These are phyloP conservation scores for Bubo blakistoni DNA, from an alignment of 2,113 vertebrate species.

Conservation along the genomic window DNA sequence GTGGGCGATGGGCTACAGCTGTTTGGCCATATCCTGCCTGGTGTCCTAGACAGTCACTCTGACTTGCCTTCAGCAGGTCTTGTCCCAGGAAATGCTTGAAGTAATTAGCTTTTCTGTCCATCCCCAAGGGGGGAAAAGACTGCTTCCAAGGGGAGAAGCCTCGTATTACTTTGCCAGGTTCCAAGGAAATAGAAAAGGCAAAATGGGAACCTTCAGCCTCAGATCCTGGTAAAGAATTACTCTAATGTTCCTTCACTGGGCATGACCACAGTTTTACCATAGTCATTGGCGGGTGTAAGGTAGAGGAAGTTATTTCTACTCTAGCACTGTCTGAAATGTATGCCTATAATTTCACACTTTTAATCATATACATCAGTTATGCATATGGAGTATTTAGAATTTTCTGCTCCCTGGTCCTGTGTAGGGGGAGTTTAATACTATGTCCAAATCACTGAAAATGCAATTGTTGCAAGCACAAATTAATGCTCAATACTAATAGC, in stretches of 20 bases:
- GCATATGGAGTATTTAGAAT: constrained; percentile 26
- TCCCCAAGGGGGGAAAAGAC: neutral
- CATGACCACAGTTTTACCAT: neutral
- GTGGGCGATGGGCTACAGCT: neutral
- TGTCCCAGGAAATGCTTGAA: neutral
- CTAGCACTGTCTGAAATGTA: neutral
- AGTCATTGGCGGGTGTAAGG: neutral
- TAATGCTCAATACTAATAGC: constrained; percentile 62
- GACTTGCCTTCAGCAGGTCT: neutral
- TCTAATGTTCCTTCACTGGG: neutral
- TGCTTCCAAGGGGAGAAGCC: neutral
- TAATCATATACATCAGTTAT: constrained; percentile 35
- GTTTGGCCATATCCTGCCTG: neutral
- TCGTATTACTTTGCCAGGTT: neutral
- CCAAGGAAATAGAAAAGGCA: neutral
- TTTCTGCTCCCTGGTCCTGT: constrained; percentile 29
- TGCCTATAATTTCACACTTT: constrained; percentile 25
- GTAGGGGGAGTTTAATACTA: constrained; percentile 41
- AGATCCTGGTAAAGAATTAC: neutral
- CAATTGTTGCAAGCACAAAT: constrained; percentile 53
- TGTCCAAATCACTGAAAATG: constrained; percentile 55
- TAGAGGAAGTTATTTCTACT: neutral
- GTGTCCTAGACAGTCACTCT: neutral
- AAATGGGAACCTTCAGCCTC: neutral
- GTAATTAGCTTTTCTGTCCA: neutral